A percentile compares a stretch with the other conserved stretches of the same genome.
Conservation (phyloP, 2,888 invertebrate genomes). For the Meteorus cinctellus region DNA sequence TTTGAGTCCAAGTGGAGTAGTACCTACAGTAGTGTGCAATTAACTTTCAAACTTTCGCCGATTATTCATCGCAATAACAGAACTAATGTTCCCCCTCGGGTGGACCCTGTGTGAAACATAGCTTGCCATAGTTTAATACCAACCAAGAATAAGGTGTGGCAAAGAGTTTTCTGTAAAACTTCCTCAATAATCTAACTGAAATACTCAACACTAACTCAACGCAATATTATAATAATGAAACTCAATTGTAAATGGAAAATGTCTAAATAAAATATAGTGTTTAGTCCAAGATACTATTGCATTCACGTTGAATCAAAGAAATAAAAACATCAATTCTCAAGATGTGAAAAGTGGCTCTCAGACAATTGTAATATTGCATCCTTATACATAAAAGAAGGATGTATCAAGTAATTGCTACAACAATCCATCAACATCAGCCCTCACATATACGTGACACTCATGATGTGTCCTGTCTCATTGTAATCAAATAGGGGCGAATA, state of each 20-base stretch:
- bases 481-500: slow-evolving; percentile 33
- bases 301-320: slow-evolving; percentile 37
- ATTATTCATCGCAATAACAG: slow-evolving; percentile 47
- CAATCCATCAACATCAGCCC: slow-evolving; percentile 66
- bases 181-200: slow-evolving; percentile 3
- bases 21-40: slow-evolving; percentile 40
- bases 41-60: slow-evolving; percentile 55
- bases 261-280: slow-evolving; percentile 1
- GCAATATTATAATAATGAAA: slow-evolving; percentile 2
- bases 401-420: slow-evolving; percentile 55
- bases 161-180: slow-evolving; percentile 9
- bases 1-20: slow-evolving; percentile 10
- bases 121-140: not conserved
- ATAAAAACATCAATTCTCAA: slow-evolving; percentile 27
- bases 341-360: slow-evolving; percentile 4
- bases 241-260: slow-evolving; percentile 10
- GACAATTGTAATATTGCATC: not conserved
- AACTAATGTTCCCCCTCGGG: slow-evolving; percentile 21
- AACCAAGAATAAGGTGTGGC: slow-evolving; percentile 28
- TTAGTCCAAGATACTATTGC: slow-evolving; percentile 5
- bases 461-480: slow-evolving; percentile 4
- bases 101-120: slow-evolving; percentile 20
- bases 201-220: not conserved
- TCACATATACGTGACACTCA: slow-evolving; percentile 29
- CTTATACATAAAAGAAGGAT: slow-evolving; percentile 6